These are phyloP conservation scores for Hedychridium roseum DNA, from an alignment of 2,888 invertebrate species.

Conservation along the genomic window DNA sequence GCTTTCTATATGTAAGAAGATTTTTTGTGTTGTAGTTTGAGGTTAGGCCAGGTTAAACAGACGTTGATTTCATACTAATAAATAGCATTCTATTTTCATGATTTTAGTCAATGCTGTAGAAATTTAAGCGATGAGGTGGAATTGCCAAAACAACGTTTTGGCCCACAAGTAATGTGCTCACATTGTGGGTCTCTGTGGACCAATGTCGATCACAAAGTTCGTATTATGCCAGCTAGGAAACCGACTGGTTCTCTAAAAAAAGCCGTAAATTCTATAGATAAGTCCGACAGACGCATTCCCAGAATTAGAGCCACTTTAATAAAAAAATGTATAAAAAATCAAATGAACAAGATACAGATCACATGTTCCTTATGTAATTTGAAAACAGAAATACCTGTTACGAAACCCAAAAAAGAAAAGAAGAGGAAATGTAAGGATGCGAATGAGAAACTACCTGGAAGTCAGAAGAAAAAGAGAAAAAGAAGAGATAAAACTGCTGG, in stretches of 20 bases:
- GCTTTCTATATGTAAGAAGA: constrained; percentile 31
- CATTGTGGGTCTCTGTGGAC: constrained; percentile 52
- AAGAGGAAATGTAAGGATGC: constrained; percentile 5
- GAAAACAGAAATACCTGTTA: constrained; percentile 36
- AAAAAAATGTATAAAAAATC: constrained; percentile 44
- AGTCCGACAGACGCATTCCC: constrained; percentile 24
- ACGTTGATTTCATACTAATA: background rate
- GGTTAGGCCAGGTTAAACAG: background rate
- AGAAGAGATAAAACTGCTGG: constrained; percentile 63
- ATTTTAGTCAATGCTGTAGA: constrained; percentile 42
- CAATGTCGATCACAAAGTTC: constrained; percentile 34
- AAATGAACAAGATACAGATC: constrained; percentile 45
- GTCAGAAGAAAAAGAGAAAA: constrained; percentile 52
- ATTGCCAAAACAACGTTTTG: constrained; percentile 47
- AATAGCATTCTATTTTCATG: too few relatives aligned
- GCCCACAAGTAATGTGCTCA: constrained; percentile 43
- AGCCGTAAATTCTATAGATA: constrained; percentile 25
- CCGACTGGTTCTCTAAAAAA: constrained; percentile 38
- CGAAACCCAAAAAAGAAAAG: constrained; percentile 44
- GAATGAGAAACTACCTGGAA: background rate
- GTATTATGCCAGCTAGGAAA: constrained; percentile 37
- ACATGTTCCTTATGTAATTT: constrained; percentile 50
- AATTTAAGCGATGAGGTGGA: constrained; percentile 22
- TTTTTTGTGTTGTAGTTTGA: background rate
- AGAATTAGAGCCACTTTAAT: constrained; percentile 36